Evolutionary conservation across 2,888 invertebrate genomes (phyloP), one percentile per base, ranked within the genome.

Genomic region (Orthonychiurus folsomi): DNA sequence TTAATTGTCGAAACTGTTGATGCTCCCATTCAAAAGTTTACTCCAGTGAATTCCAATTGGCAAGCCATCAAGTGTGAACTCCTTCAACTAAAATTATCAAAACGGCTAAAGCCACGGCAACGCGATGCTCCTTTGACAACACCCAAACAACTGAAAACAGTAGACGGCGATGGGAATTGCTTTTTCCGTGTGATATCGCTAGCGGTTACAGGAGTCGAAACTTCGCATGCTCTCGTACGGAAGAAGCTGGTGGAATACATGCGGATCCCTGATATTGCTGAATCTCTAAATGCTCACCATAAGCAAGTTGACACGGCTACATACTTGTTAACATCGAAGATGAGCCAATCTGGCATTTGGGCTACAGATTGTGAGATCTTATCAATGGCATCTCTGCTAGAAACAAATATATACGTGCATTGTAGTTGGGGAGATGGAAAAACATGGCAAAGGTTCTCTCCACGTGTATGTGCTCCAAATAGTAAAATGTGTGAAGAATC

Each of bases 341-440:
- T 52, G 52, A 21, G n/a, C 52, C 3, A 52, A 52, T n/a, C n/a
- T 21, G 3, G 52, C n/a, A 52, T 20, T 9, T 52, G 52, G 52
- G 52, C 52, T 52, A 52, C 52, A 52, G 52, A 52, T 52, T n/a
- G n/a, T 5, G 52, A 52, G 23, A 52, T 52, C n/a, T 12, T 52
- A 12, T 9, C 52, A 9, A 52, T 52, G 52, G 52, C 52, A 12
- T 9, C 12, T 20, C n/a, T 9, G 3, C 23, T 52, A 9, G 9
- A 52, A 52, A 52, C 52, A 20, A 21, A 52, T 21, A 52, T 52
- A 5, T n/a, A 12, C n/a, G 52, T 52, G 5, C n/a, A 9, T 52
- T 52, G 12, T 12, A 3, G n/a, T 9, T 52, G 52, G 3, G 20
- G 23, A 5, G n/a, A 52, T 20, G 23, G 3, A n/a, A 52, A 21